Evolutionary conservation across 2,888 invertebrate species (phyloP).

Genomic region (Heliconius ismenius): DNA sequence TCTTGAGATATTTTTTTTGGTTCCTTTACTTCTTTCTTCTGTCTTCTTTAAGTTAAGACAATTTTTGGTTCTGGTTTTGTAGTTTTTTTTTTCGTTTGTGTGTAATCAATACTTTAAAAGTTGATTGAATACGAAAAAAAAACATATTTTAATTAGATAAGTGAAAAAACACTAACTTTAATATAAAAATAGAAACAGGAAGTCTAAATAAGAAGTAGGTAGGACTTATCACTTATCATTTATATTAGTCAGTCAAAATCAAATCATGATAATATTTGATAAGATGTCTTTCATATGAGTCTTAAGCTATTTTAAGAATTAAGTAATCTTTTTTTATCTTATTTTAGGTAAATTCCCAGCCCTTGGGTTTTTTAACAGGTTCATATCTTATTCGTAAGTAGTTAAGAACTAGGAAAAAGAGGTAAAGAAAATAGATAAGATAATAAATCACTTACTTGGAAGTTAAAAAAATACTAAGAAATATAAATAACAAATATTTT

Average conservation of each 20-base stretch:
- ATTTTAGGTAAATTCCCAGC: not conserved
- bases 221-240: not conserved
- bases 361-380: not conserved
- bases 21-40: too few species aligned
- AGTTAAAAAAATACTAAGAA: too few species aligned
- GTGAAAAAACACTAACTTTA: not conserved
- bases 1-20: too few species aligned
- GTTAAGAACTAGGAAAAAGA: not conserved
- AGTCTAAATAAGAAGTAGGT: not conserved
- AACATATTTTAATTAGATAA: not conserved
- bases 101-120: too few species aligned
- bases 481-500: too few species aligned
- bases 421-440: not conserved
- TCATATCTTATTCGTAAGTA: not conserved
- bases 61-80: too few species aligned
- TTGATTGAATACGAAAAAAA: too few species aligned
- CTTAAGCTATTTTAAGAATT: not conserved
- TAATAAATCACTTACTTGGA: not conserved
- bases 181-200: not conserved
- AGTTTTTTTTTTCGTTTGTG: too few species aligned
- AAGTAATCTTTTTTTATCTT: not conserved
- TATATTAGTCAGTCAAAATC: conserved; percentile 3
- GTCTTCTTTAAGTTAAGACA: too few species aligned
- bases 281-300: conserved; percentile 9
- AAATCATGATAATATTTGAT: conserved; percentile 1